Evolutionary conservation across 2,113 vertebrate species (phyloP).

Genomic region (Tachysurus fulvidraco): DNA sequence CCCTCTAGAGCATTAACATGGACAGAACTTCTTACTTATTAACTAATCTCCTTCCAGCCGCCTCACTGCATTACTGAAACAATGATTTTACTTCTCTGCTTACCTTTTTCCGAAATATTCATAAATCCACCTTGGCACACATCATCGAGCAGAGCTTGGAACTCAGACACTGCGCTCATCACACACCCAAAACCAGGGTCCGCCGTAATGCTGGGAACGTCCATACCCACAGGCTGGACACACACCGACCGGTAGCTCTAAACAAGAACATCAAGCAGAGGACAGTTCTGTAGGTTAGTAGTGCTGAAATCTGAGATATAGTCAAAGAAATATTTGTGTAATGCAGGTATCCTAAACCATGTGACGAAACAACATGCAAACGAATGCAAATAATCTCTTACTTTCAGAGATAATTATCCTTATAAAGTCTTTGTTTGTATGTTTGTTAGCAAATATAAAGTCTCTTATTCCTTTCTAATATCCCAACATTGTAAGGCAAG

Average conservation of each 20-base stretch:
- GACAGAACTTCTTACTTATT: not conserved
- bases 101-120: slow-evolving; percentile 73
- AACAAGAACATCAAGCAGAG: slow-evolving; percentile 18
- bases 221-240: slow-evolving; percentile 55
- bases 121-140: slow-evolving; percentile 71
- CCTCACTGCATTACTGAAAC: not conserved
- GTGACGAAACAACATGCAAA: not conserved
- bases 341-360: not conserved
- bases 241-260: slow-evolving; percentile 67
- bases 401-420: not conserved
- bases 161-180: slow-evolving; percentile 66
- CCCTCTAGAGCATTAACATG: not conserved
- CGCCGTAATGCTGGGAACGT: slow-evolving; percentile 48
- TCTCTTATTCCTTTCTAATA: not conserved
- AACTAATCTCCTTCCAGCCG: not conserved
- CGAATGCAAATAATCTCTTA: not conserved
- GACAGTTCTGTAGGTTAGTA: not conserved
- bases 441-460: not conserved
- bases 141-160: slow-evolving; percentile 70
- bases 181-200: slow-evolving; percentile 59
- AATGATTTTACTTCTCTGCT: not conserved
- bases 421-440: not conserved
- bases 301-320: not conserved
- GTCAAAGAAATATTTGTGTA: not conserved
- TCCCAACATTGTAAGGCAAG: not conserved